These are phyloP conservation scores for Zapornia atra DNA, from an alignment of 2,113 vertebrate genomes.

Conservation along the genomic window DNA sequence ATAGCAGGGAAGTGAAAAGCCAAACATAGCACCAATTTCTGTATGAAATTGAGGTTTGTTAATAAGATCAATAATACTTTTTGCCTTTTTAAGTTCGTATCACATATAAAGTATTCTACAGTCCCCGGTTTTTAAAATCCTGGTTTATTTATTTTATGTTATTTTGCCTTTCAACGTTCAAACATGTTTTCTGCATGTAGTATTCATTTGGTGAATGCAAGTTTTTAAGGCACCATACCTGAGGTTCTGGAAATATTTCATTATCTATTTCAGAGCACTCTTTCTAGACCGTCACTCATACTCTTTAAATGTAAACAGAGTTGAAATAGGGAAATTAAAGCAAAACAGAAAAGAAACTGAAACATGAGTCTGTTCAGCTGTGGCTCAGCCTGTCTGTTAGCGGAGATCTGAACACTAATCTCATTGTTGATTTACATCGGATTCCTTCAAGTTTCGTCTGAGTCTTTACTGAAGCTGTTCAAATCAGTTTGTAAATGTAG, in stretches of 20 bases:
- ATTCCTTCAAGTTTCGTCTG: conserved; percentile 43
- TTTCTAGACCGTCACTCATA: conserved; percentile 4
- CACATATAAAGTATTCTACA: not conserved
- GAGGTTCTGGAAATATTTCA: conserved; percentile 16
- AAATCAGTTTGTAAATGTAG: conserved; percentile 58
- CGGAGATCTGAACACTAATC: conserved; percentile 52
- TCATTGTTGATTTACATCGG: conserved; percentile 58
- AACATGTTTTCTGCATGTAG: not conserved
- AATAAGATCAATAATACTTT: not conserved
- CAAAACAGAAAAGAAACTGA: conserved; percentile 49
- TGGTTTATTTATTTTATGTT: not conserved
- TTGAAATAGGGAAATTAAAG: conserved; percentile 16
- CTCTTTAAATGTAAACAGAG: not conserved
- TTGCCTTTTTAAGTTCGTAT: not conserved
- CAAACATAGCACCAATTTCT: not conserved
- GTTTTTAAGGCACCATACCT: not conserved
- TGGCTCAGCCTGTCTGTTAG: not conserved
- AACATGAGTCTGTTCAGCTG: conserved; percentile 53
- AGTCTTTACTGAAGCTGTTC: conserved; percentile 39
- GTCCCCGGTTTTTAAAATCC: not conserved
- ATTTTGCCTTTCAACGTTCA: not conserved
- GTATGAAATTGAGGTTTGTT: not conserved
- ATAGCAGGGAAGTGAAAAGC: not conserved
- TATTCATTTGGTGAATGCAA: not conserved
- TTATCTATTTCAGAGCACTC: not conserved